Conservation (phyloP, 2,797 vertebrate genomes). For the Protosalanx chinensis region DNA sequence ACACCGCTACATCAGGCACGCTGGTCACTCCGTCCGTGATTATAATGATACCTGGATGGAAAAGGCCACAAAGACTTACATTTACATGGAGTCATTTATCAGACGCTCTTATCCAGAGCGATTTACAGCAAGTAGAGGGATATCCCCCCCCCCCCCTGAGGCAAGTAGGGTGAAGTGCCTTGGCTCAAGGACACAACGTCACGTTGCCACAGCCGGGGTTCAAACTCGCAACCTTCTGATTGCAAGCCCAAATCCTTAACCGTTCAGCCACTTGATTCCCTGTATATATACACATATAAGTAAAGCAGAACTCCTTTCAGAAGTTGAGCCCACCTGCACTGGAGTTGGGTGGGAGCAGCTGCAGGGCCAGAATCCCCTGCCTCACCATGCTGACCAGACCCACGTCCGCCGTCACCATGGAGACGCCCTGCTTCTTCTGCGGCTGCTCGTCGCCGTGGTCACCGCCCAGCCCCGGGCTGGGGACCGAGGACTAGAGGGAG, state of each 20-base stretch:
- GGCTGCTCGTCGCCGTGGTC: slow-evolving; percentile 68
- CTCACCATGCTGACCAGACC: slow-evolving; percentile 97
- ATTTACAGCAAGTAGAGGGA: no score
- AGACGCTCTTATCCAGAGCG: no score
- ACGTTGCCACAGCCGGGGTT: no score
- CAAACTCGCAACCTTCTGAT: no score
- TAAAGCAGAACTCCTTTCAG: not conserved
- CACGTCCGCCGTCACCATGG: slow-evolving; percentile 92
- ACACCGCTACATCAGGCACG: slow-evolving; percentile 93
- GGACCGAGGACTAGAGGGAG: slow-evolving; percentile 61
- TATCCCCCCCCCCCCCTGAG: no score
- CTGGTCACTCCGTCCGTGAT: slow-evolving; percentile 98
- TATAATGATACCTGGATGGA: slow-evolving; percentile 86
- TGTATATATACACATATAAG: not conserved
- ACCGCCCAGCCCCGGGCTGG: slow-evolving; percentile 59
- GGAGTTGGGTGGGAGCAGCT: slow-evolving; percentile 93
- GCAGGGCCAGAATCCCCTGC: slow-evolving; percentile 92
- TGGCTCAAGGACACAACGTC: no score
- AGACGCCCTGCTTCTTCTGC: slow-evolving; percentile 77
- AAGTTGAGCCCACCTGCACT: slow-evolving; percentile 80
- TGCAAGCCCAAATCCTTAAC: no score
- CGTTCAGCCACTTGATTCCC: no score
- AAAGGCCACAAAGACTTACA: no score
- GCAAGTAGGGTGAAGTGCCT: no score
- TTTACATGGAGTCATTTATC: no score